Conservation (phyloP, 2,888 invertebrate genomes). For the Acholoe squamosa region DNA sequence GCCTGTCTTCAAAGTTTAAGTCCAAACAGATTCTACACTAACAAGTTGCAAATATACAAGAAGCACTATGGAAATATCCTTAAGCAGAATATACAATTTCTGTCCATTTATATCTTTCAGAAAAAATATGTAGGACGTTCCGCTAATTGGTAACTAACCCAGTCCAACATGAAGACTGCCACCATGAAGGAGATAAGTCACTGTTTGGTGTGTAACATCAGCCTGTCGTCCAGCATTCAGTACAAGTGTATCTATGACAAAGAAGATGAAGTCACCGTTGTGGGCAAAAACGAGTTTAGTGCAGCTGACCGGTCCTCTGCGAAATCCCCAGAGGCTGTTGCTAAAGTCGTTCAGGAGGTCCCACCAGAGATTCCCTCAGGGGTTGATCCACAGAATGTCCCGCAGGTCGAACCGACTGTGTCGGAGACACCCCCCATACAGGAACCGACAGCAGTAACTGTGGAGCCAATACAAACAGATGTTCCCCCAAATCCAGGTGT, state of each 20-base stretch:
- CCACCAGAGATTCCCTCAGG: background rate
- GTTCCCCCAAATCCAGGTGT: too few species aligned
- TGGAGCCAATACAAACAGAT: too few species aligned
- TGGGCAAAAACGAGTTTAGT: background rate
- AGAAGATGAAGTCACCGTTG: background rate
- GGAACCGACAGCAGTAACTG: too few species aligned
- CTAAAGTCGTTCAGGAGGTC: background rate
- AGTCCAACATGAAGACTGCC: background rate
- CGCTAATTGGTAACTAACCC: too few species aligned
- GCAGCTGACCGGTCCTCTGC: background rate
- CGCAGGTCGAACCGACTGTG: too few species aligned
- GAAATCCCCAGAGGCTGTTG: background rate
- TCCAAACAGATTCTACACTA: background rate
- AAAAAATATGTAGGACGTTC: background rate
- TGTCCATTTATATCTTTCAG: background rate
- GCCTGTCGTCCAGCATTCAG: background rate
- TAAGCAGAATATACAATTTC: background rate
- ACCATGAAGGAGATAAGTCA: background rate
- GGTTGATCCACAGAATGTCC: background rate
- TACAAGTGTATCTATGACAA: conserved; percentile 20
- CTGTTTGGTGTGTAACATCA: conserved; percentile 10
- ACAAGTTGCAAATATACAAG: too few species aligned
- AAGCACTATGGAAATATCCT: background rate
- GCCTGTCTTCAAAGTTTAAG: background rate
- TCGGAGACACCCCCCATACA: too few species aligned